Evolutionary conservation across 2,888 invertebrate species (phyloP), one percentile per base, ranked within the genome.

Genomic region (Ypsolopha scabrella): DNA sequence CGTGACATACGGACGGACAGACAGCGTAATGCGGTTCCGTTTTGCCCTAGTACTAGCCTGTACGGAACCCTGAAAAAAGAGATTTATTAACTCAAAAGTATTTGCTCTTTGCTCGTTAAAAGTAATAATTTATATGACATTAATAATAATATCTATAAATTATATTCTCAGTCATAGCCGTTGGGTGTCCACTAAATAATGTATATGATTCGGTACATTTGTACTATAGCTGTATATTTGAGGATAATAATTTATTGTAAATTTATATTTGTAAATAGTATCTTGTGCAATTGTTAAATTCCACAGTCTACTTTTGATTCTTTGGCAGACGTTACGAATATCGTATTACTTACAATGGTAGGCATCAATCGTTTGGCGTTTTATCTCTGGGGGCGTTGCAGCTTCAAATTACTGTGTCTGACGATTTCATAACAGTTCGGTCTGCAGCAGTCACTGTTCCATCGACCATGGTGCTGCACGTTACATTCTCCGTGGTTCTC

Each of bases 311-410:
- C 8, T 38, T 38, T 38, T 38, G 6, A 24, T 8, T 38, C n/a
- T 38, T 38, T 38, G 8, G 38, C 38, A 8, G n/a, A 38, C 38
- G 38, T 38, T 38, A 38, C 9, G 38, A 10, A 38, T 14, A 43
- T 43, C 24, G 4, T 9, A 38, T 38, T 38, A 38, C n/a, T 38
- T 38, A 38, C n/a, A 8, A 38, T 38, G 9, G 9, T 38, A n/a
- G 38, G 38, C 38, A 38, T 24, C 38, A 38, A n/a, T 8, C 9
- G 38, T 8, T 8, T 38, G 38, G 38, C n/a, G 2, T 7, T 9
- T 63, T 72, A 72, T 74, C 71, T 53, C 43, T 57, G 72, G 75
- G 81, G 82, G 82, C 80, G 80, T 68, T 60, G 58, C 13, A n/a
- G 45, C 24, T n/a, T 45, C 45, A 45, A 9, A n/a, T 45, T 45